Percentiles rank a stretch among this genome's conserved stretches.
phyloP scores from a whole-genome alignment of 2,888 invertebrate species.

The Sesamia inferens region DNA sequence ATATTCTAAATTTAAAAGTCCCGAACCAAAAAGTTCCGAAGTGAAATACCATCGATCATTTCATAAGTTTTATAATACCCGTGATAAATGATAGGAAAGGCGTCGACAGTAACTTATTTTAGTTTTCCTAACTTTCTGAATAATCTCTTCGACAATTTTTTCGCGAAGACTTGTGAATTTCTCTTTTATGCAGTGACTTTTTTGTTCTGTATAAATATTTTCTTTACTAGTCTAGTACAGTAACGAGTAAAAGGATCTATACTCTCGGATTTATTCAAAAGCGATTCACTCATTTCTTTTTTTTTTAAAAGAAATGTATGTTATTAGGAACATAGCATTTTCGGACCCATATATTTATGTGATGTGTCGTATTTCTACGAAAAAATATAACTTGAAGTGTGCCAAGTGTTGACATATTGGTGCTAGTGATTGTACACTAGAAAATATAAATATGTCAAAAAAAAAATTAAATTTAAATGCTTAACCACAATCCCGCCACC shows the following conservation, averaged over 20 bases:
- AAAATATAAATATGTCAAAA: not conserved
- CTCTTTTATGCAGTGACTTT: slow-evolving; percentile 19
- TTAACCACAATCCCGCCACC: no score
- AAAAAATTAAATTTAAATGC: no score
- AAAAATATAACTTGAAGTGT: no score
- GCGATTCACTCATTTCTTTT: no score
- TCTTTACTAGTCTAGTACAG: not conserved
- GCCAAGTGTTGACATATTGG: no score
- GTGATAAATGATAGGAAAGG: slow-evolving; percentile 59
- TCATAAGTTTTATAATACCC: slow-evolving; percentile 56
- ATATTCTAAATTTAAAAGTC: slow-evolving; percentile 48
- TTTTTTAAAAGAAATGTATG: no score
- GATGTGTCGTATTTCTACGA: no score
- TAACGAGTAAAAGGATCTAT: no score
- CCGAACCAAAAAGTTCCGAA: slow-evolving; percentile 43
- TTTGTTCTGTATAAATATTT: not conserved
- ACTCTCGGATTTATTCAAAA: no score
- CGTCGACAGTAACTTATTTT: slow-evolving; percentile 58
- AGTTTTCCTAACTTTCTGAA: slow-evolving; percentile 53
- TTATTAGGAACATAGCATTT: no score
- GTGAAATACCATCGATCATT: slow-evolving; percentile 53
- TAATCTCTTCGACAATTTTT: slow-evolving; percentile 44
- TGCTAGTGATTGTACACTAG: no score
- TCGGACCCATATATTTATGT: no score
- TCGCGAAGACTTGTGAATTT: slow-evolving; percentile 19